These are phyloP conservation scores for Menidia menidia DNA, from an alignment of 2,797 vertebrate genomes.

Conservation along the genomic window DNA sequence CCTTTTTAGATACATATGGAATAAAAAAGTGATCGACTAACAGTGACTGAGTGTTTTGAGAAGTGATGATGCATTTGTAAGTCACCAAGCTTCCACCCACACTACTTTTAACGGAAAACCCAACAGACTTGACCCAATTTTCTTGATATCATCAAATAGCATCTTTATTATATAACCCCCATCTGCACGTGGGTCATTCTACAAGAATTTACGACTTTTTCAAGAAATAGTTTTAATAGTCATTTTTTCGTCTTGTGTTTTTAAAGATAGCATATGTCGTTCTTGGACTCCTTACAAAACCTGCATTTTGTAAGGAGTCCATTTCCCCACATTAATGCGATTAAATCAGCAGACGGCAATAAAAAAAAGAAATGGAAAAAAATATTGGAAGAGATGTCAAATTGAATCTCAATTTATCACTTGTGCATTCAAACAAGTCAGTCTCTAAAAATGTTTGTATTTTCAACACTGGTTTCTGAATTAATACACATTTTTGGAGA, in stretches of 20 bases:
- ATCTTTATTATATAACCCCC: constrained; percentile 10
- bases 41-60: neutral
- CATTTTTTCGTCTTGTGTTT: neutral
- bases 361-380: no score
- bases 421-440: no score
- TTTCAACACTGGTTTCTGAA: no score
- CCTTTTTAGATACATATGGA: neutral
- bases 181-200: constrained; percentile 41
- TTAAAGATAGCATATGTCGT: neutral
- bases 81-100: neutral
- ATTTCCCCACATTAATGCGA: no score
- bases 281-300: neutral
- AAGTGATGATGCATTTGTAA: neutral
- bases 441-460: no score
- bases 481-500: no score
- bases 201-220: constrained; percentile 2
- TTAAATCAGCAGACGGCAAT: no score
- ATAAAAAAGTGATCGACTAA: neutral
- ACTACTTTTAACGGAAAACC: constrained; percentile 19
- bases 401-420: no score
- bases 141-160: constrained; percentile 25
- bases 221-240: neutral
- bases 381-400: no score
- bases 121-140: constrained; percentile 42
- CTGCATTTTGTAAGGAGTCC: neutral